Evolutionary conservation across 2,113 vertebrate genomes (phyloP), one percentile per base, ranked within the genome.

Genomic region (Aegotheles bennettii): DNA sequence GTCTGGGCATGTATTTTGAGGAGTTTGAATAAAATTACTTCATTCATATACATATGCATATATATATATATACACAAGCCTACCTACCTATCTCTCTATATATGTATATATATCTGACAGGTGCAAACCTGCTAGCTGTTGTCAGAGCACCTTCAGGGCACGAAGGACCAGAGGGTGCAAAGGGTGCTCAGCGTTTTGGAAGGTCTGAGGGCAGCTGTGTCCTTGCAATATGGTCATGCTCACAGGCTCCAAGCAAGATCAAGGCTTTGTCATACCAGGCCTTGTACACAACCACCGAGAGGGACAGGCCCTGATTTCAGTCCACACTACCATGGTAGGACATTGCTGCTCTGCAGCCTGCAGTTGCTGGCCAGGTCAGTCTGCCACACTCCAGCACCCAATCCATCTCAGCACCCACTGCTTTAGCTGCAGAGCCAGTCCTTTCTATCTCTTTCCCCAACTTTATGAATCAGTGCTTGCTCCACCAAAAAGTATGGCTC

Each of bases 21-120:
- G 47, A 26, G 9, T 61, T 10, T 6, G 24, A 59, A 63, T 59
- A 40, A 75, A 89, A 84, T 23, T 6, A 36, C 16, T 77, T 74
- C 3, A 36, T 78, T 33, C 42, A 7, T 28, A 14, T 28, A 16
- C 8, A 5, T 14, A 21, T 17, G 8, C 1, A 0, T 10, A 42
- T 45, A 13, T 6, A 5, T 50, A 23, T 24, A 31, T 11, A 29
- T 17, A 29, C 11, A 48, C 21, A 48, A 9, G 4, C 6, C 31
- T 16, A 50, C 42, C 42, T 73, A 1, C n/a, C 65, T 68, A 2
- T 31, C 36, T 53, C 38, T 42, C n/a, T 31, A 10, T 25, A 3
- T 65, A 8, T 42, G 9, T 19, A 18, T 31, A 7, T 71, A 4
- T 24, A 25, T 56, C 9, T 77, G 29, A 9, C 14, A 40, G 59